These are phyloP conservation scores for Coecobrya sp. DNA, from an alignment of 2,888 invertebrate genomes.

Conservation along the genomic window DNA sequence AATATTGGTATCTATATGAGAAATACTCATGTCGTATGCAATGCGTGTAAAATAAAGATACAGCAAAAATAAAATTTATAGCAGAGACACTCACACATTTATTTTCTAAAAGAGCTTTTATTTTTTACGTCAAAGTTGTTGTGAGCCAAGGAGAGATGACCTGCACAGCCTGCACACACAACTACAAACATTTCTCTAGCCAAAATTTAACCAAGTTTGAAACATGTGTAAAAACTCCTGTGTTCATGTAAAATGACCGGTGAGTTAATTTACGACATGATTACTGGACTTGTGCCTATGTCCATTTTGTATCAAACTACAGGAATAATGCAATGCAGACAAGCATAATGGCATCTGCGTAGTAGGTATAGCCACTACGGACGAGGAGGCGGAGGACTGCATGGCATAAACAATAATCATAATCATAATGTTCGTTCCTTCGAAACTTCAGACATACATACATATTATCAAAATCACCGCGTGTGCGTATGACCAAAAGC, in stretches of 20 bases:
- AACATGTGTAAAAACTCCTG: conserved; percentile 64
- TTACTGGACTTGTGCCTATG: conserved; percentile 73
- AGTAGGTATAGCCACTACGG: background rate
- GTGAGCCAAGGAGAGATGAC: background rate
- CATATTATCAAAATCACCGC: conserved; percentile 13
- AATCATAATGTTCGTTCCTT: conserved; percentile 55
- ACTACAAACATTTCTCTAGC: background rate
- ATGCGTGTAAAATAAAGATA: background rate
- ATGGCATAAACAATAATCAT: conserved; percentile 53
- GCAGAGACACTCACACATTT: conserved; percentile 50
- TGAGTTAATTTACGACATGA: conserved; percentile 77
- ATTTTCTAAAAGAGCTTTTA: conserved; percentile 42
- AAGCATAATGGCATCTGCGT: background rate
- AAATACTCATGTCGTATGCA: background rate
- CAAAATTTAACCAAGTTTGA: background rate
- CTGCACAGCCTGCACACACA: background rate
- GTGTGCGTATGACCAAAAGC: background rate
- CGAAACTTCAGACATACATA: background rate
- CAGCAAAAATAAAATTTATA: conserved; percentile 56
- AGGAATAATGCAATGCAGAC: background rate
- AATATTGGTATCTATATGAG: too few relatives aligned
- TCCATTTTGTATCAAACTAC: conserved; percentile 52
- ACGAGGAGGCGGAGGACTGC: conserved; percentile 1
- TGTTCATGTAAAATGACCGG: conserved; percentile 73
- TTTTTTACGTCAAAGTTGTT: background rate